These are phyloP conservation scores for Adelognathus sp. DNA, from an alignment of 2,888 invertebrate species.

Conservation along the genomic window DNA sequence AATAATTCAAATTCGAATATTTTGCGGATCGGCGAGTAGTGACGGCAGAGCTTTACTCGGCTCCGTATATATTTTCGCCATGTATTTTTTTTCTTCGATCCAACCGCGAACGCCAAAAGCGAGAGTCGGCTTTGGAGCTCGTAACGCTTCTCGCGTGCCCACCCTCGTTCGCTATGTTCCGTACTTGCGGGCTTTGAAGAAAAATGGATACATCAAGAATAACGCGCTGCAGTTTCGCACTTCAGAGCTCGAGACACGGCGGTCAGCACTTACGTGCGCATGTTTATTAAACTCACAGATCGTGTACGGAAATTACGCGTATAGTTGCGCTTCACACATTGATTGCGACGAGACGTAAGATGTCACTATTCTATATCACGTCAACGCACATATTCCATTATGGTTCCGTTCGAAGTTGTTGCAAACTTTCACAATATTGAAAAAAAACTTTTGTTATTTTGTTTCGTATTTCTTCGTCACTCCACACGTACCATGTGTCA, in stretches of 20 bases:
- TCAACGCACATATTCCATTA: neutral
- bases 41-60: neutral
- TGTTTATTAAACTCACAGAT: neutral
- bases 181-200: neutral
- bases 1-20: neutral
- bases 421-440: neutral
- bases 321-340: neutral
- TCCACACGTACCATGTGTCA: too few relatives aligned
- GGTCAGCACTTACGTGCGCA: neutral
- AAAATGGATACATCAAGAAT: constrained; percentile 11
- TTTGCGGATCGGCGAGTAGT: neutral
- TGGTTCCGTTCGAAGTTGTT: neutral
- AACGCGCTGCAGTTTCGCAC: neutral
- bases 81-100: neutral
- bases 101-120: neutral
- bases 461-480: too few relatives aligned
- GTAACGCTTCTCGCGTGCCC: neutral
- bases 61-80: neutral
- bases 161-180: neutral
- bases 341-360: neutral
- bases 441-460: neutral
- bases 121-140: neutral
- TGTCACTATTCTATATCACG: neutral
- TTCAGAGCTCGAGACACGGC: neutral
- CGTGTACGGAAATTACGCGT: neutral